These are phyloP conservation scores for Hystrix cristata DNA, from an alignment of 2,113 vertebrate genomes.

Conservation along the genomic window DNA sequence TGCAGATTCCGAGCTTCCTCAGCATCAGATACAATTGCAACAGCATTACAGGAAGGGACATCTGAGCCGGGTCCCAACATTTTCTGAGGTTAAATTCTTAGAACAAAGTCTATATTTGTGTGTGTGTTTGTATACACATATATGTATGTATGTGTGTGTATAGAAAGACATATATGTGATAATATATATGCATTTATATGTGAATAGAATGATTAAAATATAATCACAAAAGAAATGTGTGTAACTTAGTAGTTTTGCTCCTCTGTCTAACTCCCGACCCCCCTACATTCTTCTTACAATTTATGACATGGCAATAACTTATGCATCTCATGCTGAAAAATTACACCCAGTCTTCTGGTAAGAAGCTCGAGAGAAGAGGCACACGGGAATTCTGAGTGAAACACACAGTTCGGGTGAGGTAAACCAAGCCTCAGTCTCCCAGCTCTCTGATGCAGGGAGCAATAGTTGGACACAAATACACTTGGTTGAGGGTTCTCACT, in stretches of 20 bases:
- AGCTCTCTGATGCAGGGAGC: neutral
- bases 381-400: neutral
- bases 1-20: neutral
- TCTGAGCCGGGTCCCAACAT: neutral
- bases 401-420: neutral
- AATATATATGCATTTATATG: neutral
- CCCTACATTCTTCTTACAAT: neutral
- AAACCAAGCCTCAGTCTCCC: neutral
- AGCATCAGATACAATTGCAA: neutral
- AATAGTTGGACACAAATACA: neutral
- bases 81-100: neutral
- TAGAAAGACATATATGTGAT: neutral
- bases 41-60: neutral
- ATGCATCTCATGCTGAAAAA: neutral
- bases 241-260: neutral
- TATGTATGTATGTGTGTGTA: accelerated
- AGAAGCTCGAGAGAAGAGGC: neutral
- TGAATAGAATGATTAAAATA: neutral
- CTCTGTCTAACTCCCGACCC: neutral
- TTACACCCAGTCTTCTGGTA: neutral
- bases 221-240: neutral
- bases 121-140: neutral
- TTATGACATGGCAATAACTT: neutral
- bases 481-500: neutral
- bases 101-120: neutral